A percentile compares a stretch with the other conserved stretches of the same genome.
Evolutionary conservation across 2,113 vertebrate species (phyloP).

Genomic region (Anolis carolinensis): DNA sequence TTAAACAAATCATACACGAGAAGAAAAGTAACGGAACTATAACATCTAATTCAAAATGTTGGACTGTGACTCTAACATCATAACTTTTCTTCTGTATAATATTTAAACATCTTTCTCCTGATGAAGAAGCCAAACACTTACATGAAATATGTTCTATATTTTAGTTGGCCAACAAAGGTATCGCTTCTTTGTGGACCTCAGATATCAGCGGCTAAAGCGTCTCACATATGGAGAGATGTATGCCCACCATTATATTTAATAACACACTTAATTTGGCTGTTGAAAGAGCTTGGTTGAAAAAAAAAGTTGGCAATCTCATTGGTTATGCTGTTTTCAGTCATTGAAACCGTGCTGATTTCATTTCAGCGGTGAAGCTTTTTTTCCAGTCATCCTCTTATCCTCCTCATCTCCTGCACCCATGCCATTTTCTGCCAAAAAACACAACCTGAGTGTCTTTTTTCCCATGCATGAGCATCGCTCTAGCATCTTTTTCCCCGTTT

Average conservation of each 20-base stretch:
- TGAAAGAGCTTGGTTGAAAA: not conserved
- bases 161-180: too few relatives aligned
- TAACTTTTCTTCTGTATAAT: too few relatives aligned
- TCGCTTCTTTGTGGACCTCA: not conserved
- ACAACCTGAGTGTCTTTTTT: fast-evolving
- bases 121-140: too few relatives aligned
- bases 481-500: not conserved
- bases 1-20: too few relatives aligned
- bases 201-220: not conserved
- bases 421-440: not conserved
- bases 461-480: not conserved
- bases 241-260: not conserved
- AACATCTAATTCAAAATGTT: too few relatives aligned
- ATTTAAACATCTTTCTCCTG: too few relatives aligned
- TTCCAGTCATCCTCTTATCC: not conserved
- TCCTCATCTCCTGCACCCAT: not conserved
- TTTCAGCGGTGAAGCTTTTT: conserved; percentile 1
- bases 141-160: too few relatives aligned
- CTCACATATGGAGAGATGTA: not conserved
- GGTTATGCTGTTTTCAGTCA: conserved; percentile 10
- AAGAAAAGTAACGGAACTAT: too few relatives aligned
- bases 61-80: too few relatives aligned
- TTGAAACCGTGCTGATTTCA: not conserved
- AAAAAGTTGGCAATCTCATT: not conserved
- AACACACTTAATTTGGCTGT: not conserved